Evolutionary conservation across 2,113 vertebrate genomes (phyloP).

Genomic region (Apteryx owenii): DNA sequence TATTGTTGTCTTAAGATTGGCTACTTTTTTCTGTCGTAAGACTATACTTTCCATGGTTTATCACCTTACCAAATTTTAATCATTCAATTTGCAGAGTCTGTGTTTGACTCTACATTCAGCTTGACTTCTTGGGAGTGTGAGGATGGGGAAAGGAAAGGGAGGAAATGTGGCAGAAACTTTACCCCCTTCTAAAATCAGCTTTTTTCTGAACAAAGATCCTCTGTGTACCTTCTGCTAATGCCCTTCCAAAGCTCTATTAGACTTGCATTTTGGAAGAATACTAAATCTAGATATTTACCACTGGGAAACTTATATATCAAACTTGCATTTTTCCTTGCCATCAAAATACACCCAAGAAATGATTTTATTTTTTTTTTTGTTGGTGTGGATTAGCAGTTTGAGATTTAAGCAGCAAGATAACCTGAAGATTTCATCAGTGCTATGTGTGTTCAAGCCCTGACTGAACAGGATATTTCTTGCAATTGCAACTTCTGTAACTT

Average conservation of each 20-base stretch:
- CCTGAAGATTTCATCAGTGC: not conserved
- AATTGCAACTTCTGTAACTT: not conserved
- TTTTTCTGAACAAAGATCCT: not conserved
- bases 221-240: not conserved
- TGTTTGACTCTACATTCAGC: not conserved
- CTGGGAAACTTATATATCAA: not conserved
- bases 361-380: not conserved
- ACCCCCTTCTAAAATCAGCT: accelerated
- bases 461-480: not conserved
- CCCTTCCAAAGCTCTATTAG: not conserved
- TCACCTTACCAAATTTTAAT: not conserved
- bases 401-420: not conserved
- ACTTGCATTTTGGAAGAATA: not conserved
- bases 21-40: not conserved
- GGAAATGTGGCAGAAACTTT: not conserved
- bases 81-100: not conserved
- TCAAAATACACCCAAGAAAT: not conserved
- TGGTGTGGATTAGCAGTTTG: not conserved
- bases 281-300: not conserved
- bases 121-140: not conserved
- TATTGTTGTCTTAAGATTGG: not conserved
- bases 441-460: not conserved
- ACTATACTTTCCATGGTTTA: not conserved
- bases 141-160: not conserved
- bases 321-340: not conserved